These are phyloP conservation scores for Cremastinae sp. DNA, from an alignment of 2,888 invertebrate species.

Conservation along the genomic window DNA sequence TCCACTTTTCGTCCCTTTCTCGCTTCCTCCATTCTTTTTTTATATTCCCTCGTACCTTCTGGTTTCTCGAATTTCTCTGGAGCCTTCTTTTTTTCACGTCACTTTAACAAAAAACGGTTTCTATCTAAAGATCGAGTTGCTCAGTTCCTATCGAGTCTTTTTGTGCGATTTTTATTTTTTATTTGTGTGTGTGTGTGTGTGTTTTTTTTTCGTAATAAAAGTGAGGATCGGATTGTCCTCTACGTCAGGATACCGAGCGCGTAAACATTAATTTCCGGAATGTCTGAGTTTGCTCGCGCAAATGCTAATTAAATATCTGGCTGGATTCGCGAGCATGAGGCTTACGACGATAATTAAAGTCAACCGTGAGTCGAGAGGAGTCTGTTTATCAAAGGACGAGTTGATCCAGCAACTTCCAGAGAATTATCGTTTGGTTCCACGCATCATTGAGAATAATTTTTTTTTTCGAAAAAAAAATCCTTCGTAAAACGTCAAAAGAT, in stretches of 20 bases:
- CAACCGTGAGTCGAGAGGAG: conserved; percentile 15
- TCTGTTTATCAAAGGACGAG: background rate
- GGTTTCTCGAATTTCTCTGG: conserved; percentile 48
- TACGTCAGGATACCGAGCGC: background rate
- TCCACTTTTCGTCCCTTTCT: background rate
- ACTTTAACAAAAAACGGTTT: background rate
- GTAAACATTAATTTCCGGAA: conserved; percentile 34
- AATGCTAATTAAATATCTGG: conserved; percentile 43
- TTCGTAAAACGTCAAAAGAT: no score
- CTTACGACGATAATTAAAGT: conserved; percentile 40
- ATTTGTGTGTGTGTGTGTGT: no score
- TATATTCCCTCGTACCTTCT: conserved; percentile 45
- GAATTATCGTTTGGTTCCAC: background rate
- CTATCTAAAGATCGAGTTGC: background rate
- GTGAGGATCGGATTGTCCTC: background rate
- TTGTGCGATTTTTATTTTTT: no score
- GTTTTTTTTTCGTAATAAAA: conserved; percentile 6
- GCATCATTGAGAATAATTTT: no score
- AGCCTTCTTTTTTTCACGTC: conserved; percentile 1
- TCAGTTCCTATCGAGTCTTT: background rate
- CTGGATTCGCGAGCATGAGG: conserved; percentile 33
- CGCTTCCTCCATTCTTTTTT: conserved; percentile 4
- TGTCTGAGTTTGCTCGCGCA: conserved; percentile 22
- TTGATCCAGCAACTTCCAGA: background rate
- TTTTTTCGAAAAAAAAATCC: no score